Percentiles rank a stretch among this genome's conserved stretches.
These are phyloP conservation scores for Ormyrus thymus DNA, from an alignment of 2,888 invertebrate species.

Conservation along the genomic window DNA sequence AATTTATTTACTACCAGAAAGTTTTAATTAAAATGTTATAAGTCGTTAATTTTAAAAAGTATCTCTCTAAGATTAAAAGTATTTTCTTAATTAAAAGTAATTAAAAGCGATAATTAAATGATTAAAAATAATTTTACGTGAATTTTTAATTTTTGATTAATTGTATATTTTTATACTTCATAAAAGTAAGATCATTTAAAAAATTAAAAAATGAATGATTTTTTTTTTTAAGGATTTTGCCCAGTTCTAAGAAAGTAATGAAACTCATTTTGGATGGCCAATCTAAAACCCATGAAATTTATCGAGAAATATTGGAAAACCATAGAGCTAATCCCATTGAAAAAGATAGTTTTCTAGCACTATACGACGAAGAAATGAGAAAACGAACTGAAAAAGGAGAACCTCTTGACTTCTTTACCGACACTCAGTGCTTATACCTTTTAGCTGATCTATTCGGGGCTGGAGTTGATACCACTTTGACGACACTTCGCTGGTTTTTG, in stretches of 20 bases:
- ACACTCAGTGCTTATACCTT: slow-evolving; percentile 84
- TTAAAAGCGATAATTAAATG: neutral
- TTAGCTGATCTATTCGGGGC: slow-evolving; percentile 91
- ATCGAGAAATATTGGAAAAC: slow-evolving; percentile 81
- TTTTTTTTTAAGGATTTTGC: slow-evolving; percentile 78
- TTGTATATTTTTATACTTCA: neutral
- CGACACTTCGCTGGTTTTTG: slow-evolving; percentile 88
- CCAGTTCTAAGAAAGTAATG: slow-evolving; percentile 81
- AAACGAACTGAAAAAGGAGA: slow-evolving; percentile 72
- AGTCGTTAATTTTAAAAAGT: no score
- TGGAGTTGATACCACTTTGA: slow-evolving; percentile 88
- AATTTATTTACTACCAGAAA: neutral
- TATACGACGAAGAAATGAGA: slow-evolving; percentile 81
- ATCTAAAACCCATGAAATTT: slow-evolving; percentile 83
- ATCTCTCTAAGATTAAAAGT: no score
- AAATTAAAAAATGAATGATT: neutral
- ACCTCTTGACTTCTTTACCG: slow-evolving; percentile 78
- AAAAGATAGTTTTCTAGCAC: slow-evolving; percentile 79
- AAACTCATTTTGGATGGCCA: slow-evolving; percentile 82
- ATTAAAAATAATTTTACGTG: neutral
- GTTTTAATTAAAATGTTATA: no score
- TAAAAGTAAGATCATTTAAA: no score
- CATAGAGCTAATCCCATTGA: slow-evolving; percentile 69
- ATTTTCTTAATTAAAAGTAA: neutral
- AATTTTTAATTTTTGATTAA: neutral